These are phyloP conservation scores for Synanthedon andrenaeformis DNA, from an alignment of 2,888 invertebrate genomes.

Conservation along the genomic window DNA sequence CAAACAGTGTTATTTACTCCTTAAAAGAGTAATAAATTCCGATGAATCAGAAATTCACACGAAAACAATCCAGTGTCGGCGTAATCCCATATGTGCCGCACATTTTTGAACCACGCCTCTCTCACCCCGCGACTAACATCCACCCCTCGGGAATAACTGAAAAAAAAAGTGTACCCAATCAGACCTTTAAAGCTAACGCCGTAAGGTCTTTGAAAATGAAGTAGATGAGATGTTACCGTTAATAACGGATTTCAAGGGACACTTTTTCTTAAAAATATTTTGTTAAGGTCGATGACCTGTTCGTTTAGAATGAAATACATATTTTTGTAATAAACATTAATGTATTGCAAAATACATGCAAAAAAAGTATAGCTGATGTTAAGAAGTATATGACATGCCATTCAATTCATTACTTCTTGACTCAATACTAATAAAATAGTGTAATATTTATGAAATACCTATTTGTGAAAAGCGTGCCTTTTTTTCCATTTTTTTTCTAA, in stretches of 20 bases:
- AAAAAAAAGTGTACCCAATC: constrained; percentile 33
- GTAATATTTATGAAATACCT: no score
- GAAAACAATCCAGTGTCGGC: constrained; percentile 32
- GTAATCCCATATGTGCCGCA: constrained; percentile 52
- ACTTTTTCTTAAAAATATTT: constrained; percentile 23
- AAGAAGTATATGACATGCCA: no score
- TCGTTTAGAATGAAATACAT: background rate
- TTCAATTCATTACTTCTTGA: no score
- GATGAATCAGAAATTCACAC: constrained; percentile 65
- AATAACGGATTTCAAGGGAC: constrained; percentile 23
- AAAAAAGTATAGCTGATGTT: no score
- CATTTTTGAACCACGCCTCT: constrained; percentile 42
- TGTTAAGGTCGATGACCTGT: constrained; percentile 32
- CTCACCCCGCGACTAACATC: constrained; percentile 19
- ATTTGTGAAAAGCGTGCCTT: no score
- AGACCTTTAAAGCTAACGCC: constrained; percentile 12
- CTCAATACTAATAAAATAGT: no score
- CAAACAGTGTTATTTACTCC: no score
- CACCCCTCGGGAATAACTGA: constrained; percentile 51
- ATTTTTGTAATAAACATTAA: background rate
- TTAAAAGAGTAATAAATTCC: constrained; percentile 30
- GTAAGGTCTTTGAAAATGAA: background rate
- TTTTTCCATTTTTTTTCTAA: no score
- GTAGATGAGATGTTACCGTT: constrained; percentile 12
- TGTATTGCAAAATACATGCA: no score